Evolutionary conservation across 2,888 invertebrate genomes (phyloP).

Genomic region (Agonopterix alstromeriana): DNA sequence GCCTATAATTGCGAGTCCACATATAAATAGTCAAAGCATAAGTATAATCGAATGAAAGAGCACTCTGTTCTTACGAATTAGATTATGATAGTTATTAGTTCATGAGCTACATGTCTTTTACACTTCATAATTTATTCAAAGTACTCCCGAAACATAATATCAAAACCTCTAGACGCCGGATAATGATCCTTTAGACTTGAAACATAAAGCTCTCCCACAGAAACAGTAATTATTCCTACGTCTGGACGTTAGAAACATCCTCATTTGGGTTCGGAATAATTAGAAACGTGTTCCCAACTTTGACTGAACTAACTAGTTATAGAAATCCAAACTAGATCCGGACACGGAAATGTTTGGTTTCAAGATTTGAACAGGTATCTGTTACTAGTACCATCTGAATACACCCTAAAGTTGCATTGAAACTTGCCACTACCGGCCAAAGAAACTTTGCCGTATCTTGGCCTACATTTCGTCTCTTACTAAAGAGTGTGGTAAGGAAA

Average conservation of each 20-base stretch:
- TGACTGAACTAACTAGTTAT: neutral
- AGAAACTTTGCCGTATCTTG: constrained; percentile 36
- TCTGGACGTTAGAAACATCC: neutral
- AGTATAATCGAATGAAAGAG: no score
- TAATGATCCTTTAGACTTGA: neutral
- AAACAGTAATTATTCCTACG: neutral
- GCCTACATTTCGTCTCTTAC: constrained; percentile 38
- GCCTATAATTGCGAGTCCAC: no score
- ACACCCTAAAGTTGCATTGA: neutral
- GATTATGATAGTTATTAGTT: no score
- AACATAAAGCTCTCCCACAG: neutral
- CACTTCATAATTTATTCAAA: no score
- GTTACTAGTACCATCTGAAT: constrained; percentile 16
- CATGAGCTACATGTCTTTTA: no score
- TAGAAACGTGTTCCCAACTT: neutral
- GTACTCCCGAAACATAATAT: no score
- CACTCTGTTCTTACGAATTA: no score
- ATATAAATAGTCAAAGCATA: no score
- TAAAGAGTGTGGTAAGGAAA: no score
- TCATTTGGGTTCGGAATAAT: neutral
- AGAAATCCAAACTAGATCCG: neutral
- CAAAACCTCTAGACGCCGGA: no score
- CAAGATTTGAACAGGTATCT: constrained; percentile 9
- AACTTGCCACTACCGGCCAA: constrained; percentile 24
- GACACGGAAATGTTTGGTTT: constrained; percentile 1